Evolutionary conservation across 2,797 vertebrate species (phyloP).

Genomic region (Trichosurus vulpecula): DNA sequence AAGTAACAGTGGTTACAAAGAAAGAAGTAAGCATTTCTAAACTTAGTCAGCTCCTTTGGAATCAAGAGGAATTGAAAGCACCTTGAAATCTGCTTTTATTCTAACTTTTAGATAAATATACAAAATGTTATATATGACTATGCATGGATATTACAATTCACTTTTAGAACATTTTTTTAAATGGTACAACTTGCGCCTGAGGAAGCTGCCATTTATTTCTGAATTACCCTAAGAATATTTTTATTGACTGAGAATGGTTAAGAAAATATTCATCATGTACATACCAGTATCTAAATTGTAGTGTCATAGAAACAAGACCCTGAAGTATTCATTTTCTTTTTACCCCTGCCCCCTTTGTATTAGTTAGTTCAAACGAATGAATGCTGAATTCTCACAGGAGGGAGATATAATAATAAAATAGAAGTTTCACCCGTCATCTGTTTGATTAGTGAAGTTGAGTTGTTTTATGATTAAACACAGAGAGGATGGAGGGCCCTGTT

Average conservation of each 20-base stretch:
- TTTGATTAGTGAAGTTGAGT: conserved; percentile 5
- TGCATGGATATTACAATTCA: background rate
- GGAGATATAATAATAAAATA: conserved; percentile 40
- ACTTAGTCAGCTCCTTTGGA: conserved; percentile 62
- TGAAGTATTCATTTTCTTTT: conserved; percentile 70
- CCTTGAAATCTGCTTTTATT: conserved; percentile 60
- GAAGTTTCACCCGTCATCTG: conserved; percentile 2
- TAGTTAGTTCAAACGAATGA: conserved; percentile 41
- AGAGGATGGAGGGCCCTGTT: background rate
- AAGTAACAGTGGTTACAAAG: conserved; percentile 60
- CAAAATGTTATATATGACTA: background rate
- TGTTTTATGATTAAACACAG: background rate
- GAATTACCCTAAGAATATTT: conserved; percentile 51
- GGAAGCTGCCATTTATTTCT: conserved; percentile 33
- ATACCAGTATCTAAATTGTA: conserved; percentile 27
- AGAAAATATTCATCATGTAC: conserved; percentile 55
- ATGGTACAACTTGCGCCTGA: conserved; percentile 25
- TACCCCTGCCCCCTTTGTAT: conserved; percentile 41
- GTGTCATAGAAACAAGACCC: conserved; percentile 28
- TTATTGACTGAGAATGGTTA: conserved; percentile 59
- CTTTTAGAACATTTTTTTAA: conserved; percentile 29
- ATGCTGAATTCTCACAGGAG: conserved; percentile 28
- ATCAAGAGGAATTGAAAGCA: conserved; percentile 65
- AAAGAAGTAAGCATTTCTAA: conserved; percentile 61
- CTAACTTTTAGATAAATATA: background rate